Percentiles rank a stretch among this genome's conserved stretches.
Conservation (phyloP, 2,797 vertebrate genomes). For the Clarias pachynema region DNA sequence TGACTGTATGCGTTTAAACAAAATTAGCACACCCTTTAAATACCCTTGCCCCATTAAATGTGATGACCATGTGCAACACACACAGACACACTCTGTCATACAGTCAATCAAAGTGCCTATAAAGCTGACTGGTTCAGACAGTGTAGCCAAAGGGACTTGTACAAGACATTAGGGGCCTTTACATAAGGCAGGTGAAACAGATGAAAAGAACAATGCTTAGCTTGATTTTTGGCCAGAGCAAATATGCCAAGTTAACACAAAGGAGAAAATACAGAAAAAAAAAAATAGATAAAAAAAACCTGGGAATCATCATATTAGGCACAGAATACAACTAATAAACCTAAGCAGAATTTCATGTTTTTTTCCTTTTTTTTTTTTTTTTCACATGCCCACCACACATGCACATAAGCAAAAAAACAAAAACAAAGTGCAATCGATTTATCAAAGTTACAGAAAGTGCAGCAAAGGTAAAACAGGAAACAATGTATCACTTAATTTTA, state of each 20-base stretch:
- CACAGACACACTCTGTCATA: constrained; percentile 56
- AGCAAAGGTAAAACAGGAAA: neutral
- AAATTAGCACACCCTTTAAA: constrained; percentile 77
- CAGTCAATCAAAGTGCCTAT: constrained; percentile 69
- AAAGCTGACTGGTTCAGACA: constrained; percentile 58
- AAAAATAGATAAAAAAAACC: neutral
- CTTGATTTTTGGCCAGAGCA: neutral
- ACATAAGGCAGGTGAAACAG: constrained; percentile 49
- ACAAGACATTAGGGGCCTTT: constrained; percentile 45
- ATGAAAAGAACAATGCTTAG: neutral
- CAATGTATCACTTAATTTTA: constrained; percentile 2
- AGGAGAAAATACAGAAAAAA: neutral
- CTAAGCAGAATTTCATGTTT: neutral
- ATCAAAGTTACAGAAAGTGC: constrained; percentile 23
- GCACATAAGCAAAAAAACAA: neutral
- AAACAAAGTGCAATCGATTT: neutral
- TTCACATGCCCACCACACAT: neutral
- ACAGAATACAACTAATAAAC: constrained; percentile 2
- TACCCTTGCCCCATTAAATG: constrained; percentile 72
- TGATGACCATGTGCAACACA: constrained; percentile 64
- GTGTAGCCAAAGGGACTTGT: constrained; percentile 45
- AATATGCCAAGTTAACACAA: neutral
- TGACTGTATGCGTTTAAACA: constrained; percentile 67
- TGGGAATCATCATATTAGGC: neutral
- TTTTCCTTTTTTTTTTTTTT: too few species aligned